Conservation (phyloP, 2,888 invertebrate genomes). For the Bellardia bayeri region DNA sequence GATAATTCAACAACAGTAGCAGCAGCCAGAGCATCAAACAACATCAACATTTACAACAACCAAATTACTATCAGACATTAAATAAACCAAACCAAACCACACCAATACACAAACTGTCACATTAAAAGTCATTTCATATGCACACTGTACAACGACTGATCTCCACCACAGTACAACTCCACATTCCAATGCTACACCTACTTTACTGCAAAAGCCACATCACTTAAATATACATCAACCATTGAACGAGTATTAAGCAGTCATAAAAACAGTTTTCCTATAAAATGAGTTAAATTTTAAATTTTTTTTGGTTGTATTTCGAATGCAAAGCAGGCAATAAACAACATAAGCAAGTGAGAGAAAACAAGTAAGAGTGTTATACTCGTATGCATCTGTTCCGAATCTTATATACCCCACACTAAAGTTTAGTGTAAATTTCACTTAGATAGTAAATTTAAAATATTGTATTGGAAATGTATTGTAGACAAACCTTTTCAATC, state of each 20-base stretch:
- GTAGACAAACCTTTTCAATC: no score
- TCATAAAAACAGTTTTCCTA: conserved; percentile 11
- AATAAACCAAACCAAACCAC: conserved; percentile 9
- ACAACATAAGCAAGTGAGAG: not conserved
- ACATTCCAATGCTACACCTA: not conserved
- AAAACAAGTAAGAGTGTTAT: not conserved
- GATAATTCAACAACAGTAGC: conserved; percentile 1
- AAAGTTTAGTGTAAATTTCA: no score
- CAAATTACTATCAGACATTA: conserved; percentile 38
- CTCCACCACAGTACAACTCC: not conserved
- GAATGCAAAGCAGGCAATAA: conserved; percentile 17
- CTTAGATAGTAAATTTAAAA: no score
- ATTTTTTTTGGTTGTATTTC: not conserved
- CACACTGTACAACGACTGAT: not conserved
- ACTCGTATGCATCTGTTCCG: not conserved
- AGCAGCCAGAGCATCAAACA: not conserved
- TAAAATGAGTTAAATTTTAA: conserved; percentile 25
- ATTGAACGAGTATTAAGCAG: not conserved
- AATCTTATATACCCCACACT: no score
- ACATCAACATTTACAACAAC: conserved; percentile 22
- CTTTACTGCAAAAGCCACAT: not conserved
- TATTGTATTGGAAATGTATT: no score
- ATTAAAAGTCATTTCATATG: conserved; percentile 56
- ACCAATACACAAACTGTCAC: conserved; percentile 35
- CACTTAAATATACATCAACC: not conserved